A percentile compares a stretch with the other conserved stretches of the same genome.
phyloP scores from a whole-genome alignment of 2,797 vertebrate species.

The Novumbra hubbsi region DNA sequence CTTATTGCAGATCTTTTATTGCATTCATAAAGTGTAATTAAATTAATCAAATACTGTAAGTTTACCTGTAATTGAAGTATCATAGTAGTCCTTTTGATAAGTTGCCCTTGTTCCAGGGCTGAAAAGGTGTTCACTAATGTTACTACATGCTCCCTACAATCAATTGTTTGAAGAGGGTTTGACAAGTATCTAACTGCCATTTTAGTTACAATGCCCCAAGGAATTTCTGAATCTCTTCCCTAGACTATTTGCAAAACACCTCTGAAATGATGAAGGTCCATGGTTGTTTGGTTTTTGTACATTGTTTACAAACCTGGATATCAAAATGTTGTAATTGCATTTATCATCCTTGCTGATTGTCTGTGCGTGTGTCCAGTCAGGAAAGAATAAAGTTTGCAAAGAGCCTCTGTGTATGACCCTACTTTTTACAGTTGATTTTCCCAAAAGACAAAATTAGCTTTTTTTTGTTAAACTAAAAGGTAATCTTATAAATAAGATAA shows the following conservation, averaged over 20 bases:
- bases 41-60: neutral
- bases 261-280: slow-evolving; percentile 30
- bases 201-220: neutral
- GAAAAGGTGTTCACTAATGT: neutral
- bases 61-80: too few species aligned
- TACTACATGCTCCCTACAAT: neutral
- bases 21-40: neutral
- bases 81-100: neutral
- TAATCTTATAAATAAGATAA: neutral
- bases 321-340: slow-evolving; percentile 58
- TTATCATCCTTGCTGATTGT: slow-evolving; percentile 64
- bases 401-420: slow-evolving; percentile 14
- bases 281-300: slow-evolving; percentile 43
- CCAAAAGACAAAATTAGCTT: neutral
- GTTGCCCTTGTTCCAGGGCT: neutral
- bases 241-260: slow-evolving; percentile 16
- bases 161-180: neutral
- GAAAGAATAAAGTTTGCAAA: slow-evolving; percentile 62
- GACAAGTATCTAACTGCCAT: neutral
- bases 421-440: neutral
- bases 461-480: neutral
- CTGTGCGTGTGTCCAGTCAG: slow-evolving; percentile 48
- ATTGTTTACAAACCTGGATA: slow-evolving; percentile 54
- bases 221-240: slow-evolving; percentile 22
- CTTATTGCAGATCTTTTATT: slow-evolving; percentile 1